These are phyloP conservation scores for Mellilla xanthometata DNA, from an alignment of 2,888 invertebrate species.

Conservation along the genomic window DNA sequence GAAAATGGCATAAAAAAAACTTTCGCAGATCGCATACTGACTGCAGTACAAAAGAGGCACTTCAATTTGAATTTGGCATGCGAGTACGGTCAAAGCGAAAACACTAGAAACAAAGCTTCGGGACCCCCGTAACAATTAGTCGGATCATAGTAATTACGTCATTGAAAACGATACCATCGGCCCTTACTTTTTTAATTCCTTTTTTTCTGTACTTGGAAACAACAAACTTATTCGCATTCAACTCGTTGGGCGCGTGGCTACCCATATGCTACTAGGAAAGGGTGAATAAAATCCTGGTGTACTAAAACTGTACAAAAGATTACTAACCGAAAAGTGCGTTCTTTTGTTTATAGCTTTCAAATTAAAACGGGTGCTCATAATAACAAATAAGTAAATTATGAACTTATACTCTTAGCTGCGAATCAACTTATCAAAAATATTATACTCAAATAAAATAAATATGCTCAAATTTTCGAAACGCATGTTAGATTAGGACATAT, in stretches of 20 bases:
- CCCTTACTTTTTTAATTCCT: constrained; percentile 53
- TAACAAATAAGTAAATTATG: too few relatives aligned
- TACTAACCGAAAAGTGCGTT: constrained; percentile 9
- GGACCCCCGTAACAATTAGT: constrained; percentile 70
- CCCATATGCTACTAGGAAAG: constrained; percentile 53
- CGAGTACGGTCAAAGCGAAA: constrained; percentile 73
- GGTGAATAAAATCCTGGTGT: constrained; percentile 40
- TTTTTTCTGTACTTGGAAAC: constrained; percentile 58
- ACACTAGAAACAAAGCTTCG: constrained; percentile 62
- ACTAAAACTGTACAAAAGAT: constrained; percentile 38
- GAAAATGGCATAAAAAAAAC: constrained; percentile 31
- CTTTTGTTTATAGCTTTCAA: neutral
- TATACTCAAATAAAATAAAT: too few relatives aligned
- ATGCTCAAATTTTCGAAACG: too few relatives aligned
- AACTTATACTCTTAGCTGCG: too few relatives aligned
- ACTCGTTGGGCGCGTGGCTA: constrained; percentile 73
- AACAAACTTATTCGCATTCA: constrained; percentile 42
- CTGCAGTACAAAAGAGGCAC: constrained; percentile 49
- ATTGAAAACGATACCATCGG: constrained; percentile 76
- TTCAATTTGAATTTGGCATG: constrained; percentile 71
- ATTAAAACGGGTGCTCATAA: too few relatives aligned
- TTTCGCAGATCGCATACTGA: constrained; percentile 39
- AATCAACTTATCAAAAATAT: too few relatives aligned
- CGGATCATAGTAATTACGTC: constrained; percentile 73
- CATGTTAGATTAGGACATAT: too few relatives aligned